These are phyloP conservation scores for Gymnoscopelus braueri DNA, from an alignment of 2,797 vertebrate genomes.

Conservation along the genomic window DNA sequence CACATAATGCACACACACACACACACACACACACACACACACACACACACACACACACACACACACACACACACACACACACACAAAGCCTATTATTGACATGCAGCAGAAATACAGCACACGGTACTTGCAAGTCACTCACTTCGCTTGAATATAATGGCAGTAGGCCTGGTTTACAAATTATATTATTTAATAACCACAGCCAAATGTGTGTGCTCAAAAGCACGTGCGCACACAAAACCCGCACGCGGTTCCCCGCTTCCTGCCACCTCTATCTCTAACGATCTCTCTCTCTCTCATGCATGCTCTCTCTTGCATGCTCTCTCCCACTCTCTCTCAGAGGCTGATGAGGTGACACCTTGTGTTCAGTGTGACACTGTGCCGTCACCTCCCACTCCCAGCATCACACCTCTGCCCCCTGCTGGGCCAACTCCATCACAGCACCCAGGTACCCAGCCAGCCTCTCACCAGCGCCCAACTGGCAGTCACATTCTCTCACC, in stretches of 20 bases:
- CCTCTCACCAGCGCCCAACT: conserved; percentile 40
- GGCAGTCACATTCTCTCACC: conserved; percentile 23
- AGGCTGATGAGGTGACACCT: conserved; percentile 71
- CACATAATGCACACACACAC: conserved; percentile 23
- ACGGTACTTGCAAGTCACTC: too few relatives aligned
- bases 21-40: conserved; percentile 30
- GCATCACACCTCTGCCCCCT: conserved; percentile 80
- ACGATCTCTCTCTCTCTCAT: conserved; percentile 43
- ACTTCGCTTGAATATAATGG: too few relatives aligned
- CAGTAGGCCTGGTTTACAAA: too few relatives aligned
- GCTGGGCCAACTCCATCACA: conserved; percentile 69
- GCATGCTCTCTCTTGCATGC: neutral
- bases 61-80: conserved; percentile 3
- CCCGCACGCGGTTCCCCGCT: conserved; percentile 40
- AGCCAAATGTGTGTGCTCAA: too few relatives aligned
- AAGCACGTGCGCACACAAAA: conserved; percentile 19
- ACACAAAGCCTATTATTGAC: neutral
- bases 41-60: conserved; percentile 11
- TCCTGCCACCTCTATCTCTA: conserved; percentile 26
- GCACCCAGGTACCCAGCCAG: conserved; percentile 38
- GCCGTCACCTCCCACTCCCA: conserved; percentile 77
- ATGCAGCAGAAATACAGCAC: too few relatives aligned
- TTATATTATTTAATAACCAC: too few relatives aligned
- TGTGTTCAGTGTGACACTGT: conserved; percentile 70
- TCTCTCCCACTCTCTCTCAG: neutral